Base-by-base conservation (phyloP, 2,797 vertebrate species). In the Loris lydekkerianus region DNA sequence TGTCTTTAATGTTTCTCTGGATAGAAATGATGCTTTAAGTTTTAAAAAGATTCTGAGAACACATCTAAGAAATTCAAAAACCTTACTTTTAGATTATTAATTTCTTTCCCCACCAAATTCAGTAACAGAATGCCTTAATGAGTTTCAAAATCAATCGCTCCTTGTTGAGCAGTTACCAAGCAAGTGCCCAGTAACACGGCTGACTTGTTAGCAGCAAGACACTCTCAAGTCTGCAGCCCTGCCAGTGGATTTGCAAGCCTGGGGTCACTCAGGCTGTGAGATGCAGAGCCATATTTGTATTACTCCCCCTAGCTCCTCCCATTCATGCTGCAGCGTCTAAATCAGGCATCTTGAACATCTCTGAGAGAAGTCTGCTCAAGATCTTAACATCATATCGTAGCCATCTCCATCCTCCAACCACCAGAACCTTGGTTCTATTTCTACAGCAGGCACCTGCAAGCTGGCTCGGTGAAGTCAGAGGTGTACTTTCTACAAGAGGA, bases 81-180 rank as follows among this genome's bases (percentile, higher is more conserved):
- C 5, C 13, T 89, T 63, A 90, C 60, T 89, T 95, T 69, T 81
- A 86, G 53, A 91, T 61, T 9, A 40, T 84, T 63, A 94, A 94
- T 9, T 89, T 92, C 29, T 90, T 89, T 94, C 25, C 69, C 60
- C 20, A 89, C 18, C 18, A 73, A 70, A 89, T 75, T 85, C 78
- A 91, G 34, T 61, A 40, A 40, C 61, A 87, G 67, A 70, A 89
- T 63, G 23, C 37, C 75, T 13, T 93, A 91, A 60, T n/a, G 94
- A 81, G 21, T 91, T 89, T 87, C n/a, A 20, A 53, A 84, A 65
- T 1, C 53, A 63, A 81, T 20, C 13, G 10, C 75, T 67, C 77
- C 23, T 86, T 34, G 31, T 8, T 49, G 58, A 70, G 63, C 69
- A 1, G 9, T 27, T 90, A 88, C 69, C 25, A 80, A 77, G 49